phyloP scores from a whole-genome alignment of 2,888 invertebrate species.

The Synergus umbraculus region DNA sequence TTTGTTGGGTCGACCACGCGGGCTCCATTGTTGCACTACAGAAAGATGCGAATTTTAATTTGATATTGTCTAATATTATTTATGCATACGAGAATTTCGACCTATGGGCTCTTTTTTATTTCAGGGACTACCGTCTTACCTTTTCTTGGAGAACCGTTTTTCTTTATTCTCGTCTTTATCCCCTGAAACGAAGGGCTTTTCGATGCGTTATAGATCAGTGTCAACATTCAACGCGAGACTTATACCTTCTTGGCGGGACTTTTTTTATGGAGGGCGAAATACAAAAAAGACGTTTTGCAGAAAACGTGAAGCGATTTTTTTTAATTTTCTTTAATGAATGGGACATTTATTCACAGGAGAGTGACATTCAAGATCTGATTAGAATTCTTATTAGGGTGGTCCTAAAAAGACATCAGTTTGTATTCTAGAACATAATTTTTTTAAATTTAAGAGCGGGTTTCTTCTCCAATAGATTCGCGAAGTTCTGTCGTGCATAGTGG shows the following conservation, averaged over 20 bases:
- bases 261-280: background rate
- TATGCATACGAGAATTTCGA: constrained; percentile 62
- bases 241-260: background rate
- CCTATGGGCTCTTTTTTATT: background rate
- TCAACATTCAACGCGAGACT: background rate
- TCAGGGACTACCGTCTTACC: background rate
- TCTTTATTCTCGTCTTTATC: constrained; percentile 18
- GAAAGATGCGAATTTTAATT: constrained; percentile 72
- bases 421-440: background rate
- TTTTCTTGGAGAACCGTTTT: background rate
- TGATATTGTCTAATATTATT: constrained; percentile 71
- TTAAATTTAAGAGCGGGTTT: background rate
- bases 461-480: background rate
- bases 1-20: constrained; percentile 63
- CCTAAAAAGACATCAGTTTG: no score
- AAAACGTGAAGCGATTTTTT: background rate
- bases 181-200: background rate
- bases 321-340: background rate
- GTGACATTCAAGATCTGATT: no score
- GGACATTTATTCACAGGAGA: no score
- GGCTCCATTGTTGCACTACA: constrained; percentile 66
- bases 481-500: background rate
- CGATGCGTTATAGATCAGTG: constrained; percentile 23
- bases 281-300: background rate
- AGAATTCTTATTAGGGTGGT: no score